Percentiles rank a stretch among this genome's conserved stretches.
Conservation (phyloP, 2,113 vertebrate species). For the Manacus vitellinus region DNA sequence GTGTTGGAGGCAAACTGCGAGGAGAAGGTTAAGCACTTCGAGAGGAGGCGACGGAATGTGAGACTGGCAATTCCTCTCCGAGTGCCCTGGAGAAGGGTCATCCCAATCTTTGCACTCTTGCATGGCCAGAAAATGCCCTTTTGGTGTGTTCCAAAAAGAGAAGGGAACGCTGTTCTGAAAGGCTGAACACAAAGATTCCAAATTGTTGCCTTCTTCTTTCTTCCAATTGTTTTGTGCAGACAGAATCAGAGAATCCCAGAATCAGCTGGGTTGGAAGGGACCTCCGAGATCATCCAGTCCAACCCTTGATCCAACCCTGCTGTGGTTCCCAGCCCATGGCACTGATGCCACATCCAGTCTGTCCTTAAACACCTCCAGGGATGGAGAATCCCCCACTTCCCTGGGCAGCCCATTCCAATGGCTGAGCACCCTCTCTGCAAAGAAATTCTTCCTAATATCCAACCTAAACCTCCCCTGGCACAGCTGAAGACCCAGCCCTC, state of each 20-base stretch:
- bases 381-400: too few relatives aligned
- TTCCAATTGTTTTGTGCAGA: neutral
- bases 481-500: too few relatives aligned
- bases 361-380: too few relatives aligned
- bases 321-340: too few relatives aligned
- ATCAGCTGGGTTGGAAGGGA: too few relatives aligned
- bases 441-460: too few relatives aligned
- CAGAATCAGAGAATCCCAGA: neutral
- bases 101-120: neutral
- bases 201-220: neutral
- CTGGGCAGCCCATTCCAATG: too few relatives aligned
- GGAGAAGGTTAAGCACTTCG: conserved; percentile 59
- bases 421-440: too few relatives aligned
- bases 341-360: too few relatives aligned
- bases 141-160: neutral
- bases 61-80: neutral
- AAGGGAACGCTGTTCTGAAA: neutral
- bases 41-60: neutral
- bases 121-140: neutral
- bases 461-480: too few relatives aligned
- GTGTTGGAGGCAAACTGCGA: conserved; percentile 41
- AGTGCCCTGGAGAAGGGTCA: neutral
- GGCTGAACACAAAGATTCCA: neutral
- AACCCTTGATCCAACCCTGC: too few relatives aligned
- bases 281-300: too few relatives aligned